Evolutionary conservation across 1,140 invertebrate genomes (phyloP).

Genomic region (Papilio helenus): DNA sequence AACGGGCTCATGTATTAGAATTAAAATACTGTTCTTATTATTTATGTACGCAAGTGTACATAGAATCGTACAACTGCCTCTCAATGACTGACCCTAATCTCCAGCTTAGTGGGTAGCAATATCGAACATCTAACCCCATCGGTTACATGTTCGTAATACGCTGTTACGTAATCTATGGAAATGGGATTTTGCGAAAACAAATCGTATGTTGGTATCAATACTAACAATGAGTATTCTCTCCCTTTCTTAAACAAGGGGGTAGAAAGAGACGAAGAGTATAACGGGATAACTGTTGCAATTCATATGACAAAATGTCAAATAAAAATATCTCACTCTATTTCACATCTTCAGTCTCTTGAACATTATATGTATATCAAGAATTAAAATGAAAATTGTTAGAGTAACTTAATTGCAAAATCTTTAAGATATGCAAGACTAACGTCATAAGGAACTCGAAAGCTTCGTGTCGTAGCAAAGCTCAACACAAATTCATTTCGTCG

Average conservation of each 20-base stretch:
- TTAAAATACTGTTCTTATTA: not conserved
- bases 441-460: not conserved
- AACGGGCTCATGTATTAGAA: not conserved
- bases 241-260: not conserved
- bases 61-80: conserved; percentile 10
- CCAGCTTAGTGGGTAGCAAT: conserved; percentile 15
- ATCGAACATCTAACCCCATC: not conserved
- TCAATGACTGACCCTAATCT: conserved; percentile 33
- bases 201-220: not conserved
- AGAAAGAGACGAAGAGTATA: not conserved
- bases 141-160: not conserved
- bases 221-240: not conserved
- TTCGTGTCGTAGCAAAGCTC: conserved; percentile 15
- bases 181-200: conserved; percentile 17
- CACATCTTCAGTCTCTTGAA: not conserved
- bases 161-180: conserved; percentile 24
- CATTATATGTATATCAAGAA: not conserved
- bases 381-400: not conserved
- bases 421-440: not conserved
- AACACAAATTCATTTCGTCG: conserved; percentile 32
- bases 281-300: not conserved
- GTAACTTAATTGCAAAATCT: conserved; percentile 10
- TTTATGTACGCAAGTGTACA: conserved; percentile 15
- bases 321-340: not conserved
- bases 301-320: not conserved